These are phyloP conservation scores for Intellagama lesueurii DNA, from an alignment of 2,797 vertebrate genomes.

Conservation along the genomic window DNA sequence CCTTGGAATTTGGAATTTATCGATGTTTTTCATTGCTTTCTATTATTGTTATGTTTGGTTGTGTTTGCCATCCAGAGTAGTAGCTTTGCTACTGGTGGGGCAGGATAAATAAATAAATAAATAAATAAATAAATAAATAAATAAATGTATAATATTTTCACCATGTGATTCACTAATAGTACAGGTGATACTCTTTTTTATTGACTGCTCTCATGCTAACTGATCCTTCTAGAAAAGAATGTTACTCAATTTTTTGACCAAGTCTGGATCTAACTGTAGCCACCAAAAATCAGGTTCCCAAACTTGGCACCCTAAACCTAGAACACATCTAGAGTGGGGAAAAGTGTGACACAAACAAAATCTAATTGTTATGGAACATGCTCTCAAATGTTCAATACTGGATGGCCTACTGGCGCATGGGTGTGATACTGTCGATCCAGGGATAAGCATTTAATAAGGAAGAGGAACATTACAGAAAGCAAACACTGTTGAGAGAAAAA, in stretches of 20 bases:
- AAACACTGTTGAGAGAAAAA: conserved; percentile 20
- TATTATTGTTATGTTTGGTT: no score
- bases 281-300: conserved; percentile 20
- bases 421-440: conserved; percentile 62
- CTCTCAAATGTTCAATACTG: conserved; percentile 61
- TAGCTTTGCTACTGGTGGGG: no score
- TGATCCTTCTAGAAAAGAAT: background rate
- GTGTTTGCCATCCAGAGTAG: no score
- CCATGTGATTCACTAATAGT: conserved; percentile 5
- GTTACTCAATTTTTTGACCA: conserved; percentile 29
- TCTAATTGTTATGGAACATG: conserved; percentile 68
- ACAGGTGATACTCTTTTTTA: background rate
- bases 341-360: conserved; percentile 65
- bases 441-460: conserved; percentile 55
- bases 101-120: no score
- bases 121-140: no score
- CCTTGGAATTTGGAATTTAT: no score
- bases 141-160: conserved; percentile 5
- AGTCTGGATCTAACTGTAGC: conserved; percentile 51
- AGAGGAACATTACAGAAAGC: conserved; percentile 42
- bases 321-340: conserved; percentile 78
- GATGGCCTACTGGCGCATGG: conserved; percentile 72
- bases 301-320: conserved; percentile 65
- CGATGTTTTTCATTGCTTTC: no score
- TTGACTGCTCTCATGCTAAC: background rate